Evolutionary conservation across 2,113 vertebrate genomes (phyloP).

Genomic region (Chloebia gouldiae): DNA sequence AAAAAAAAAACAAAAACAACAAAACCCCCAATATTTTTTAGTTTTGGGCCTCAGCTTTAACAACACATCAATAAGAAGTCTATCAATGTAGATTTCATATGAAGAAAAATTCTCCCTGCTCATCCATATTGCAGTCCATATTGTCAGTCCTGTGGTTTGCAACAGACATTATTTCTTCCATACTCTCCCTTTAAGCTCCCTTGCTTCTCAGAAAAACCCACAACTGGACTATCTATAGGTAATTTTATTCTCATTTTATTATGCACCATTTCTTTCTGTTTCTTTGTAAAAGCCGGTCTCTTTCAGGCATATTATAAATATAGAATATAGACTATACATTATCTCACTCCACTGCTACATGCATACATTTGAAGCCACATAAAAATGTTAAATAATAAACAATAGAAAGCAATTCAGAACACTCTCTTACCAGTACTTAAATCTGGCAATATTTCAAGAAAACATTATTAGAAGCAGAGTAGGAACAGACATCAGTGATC

Average conservation of each 20-base stretch:
- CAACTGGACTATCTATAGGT: background rate
- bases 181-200: background rate
- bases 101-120: background rate
- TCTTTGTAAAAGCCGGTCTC: background rate
- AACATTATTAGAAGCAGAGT: conserved; percentile 2
- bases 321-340: background rate
- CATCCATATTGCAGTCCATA: background rate
- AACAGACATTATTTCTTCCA: background rate
- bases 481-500: background rate
- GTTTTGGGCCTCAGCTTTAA: background rate
- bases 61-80: background rate
- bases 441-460: conserved; percentile 9
- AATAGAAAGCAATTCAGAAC: background rate
- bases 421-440: background rate
- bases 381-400: conserved; percentile 7
- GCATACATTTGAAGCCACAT: background rate
- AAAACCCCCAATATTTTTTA: background rate
- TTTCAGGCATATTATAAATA: background rate
- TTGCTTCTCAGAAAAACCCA: background rate
- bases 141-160: background rate
- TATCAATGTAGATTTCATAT: background rate
- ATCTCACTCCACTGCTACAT: background rate
- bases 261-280: background rate
- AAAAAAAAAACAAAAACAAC: background rate
- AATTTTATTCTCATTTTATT: background rate